Evolutionary conservation across 2,888 invertebrate genomes (phyloP).

Genomic region (Galeruca laticollis): DNA sequence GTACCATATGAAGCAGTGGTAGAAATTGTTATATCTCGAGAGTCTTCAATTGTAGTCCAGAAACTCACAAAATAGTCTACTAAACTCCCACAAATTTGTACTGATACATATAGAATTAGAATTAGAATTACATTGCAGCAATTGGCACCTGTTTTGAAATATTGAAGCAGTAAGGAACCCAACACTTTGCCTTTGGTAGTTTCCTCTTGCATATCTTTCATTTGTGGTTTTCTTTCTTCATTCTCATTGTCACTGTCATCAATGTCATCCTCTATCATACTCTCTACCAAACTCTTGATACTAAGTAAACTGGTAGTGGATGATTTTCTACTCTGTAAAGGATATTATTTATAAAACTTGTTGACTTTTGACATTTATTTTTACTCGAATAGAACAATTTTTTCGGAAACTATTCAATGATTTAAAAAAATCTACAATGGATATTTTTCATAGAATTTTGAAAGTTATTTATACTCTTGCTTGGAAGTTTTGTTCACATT

Average conservation of each 20-base stretch:
- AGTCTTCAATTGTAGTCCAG: constrained; percentile 69
- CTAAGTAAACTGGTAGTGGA: constrained; percentile 60
- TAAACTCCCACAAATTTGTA: constrained; percentile 75
- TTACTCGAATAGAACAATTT: too few relatives aligned
- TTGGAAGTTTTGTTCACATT: too few relatives aligned
- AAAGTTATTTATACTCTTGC: too few relatives aligned
- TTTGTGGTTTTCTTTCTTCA: constrained; percentile 63
- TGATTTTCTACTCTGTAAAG: constrained; percentile 51
- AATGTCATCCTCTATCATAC: constrained; percentile 56
- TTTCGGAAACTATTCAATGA: too few relatives aligned
- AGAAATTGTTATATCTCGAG: constrained; percentile 16
- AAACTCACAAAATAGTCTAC: constrained; percentile 81
- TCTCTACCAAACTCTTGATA: constrained; percentile 62
- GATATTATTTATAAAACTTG: background rate
- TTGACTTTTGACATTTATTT: background rate
- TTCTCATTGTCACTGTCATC: constrained; percentile 61
- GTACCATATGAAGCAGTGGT: background rate
- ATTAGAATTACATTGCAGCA: constrained; percentile 68
- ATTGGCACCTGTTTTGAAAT: constrained; percentile 72
- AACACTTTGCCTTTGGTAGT: constrained; percentile 72
- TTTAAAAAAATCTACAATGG: too few relatives aligned
- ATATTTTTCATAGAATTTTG: too few relatives aligned
- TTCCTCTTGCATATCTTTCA: constrained; percentile 70
- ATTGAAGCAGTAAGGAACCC: constrained; percentile 71
- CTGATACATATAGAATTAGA: constrained; percentile 69